phyloP scores from a whole-genome alignment of 2,797 vertebrate genomes.

The Lagocephalus sceleratus region DNA sequence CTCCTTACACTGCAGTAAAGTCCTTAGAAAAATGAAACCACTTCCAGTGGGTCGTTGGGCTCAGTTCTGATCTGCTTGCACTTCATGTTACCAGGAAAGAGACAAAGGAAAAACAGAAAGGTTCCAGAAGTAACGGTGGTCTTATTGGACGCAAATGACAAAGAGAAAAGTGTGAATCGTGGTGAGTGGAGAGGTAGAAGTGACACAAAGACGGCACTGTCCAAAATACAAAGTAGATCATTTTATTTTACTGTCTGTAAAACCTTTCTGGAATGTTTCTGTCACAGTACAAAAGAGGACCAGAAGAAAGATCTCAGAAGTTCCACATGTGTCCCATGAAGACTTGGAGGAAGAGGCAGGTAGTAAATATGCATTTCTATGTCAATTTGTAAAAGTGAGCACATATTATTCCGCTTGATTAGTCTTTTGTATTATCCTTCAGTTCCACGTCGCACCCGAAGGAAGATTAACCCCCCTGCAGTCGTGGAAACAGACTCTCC shows the following conservation, averaged over 20 bases:
- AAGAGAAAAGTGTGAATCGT: slow-evolving; percentile 23
- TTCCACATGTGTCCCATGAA: slow-evolving; percentile 3
- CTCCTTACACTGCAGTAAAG: slow-evolving; percentile 43
- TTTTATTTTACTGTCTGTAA: not conserved
- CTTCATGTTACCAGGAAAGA: slow-evolving; percentile 30
- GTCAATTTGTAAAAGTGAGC: too few relatives aligned
- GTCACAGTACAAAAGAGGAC: slow-evolving; percentile 44
- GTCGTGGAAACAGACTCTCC: slow-evolving; percentile 17
- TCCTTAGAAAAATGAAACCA: slow-evolving; percentile 4
- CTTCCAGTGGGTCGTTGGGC: not conserved
- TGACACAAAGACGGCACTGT: not conserved
- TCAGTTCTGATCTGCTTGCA: not conserved
- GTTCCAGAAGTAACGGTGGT: slow-evolving; percentile 1
- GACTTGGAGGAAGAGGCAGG: slow-evolving; percentile 29
- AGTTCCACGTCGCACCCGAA: slow-evolving; percentile 47
- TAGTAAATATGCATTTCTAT: slow-evolving; percentile 29
- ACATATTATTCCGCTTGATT: too few relatives aligned
- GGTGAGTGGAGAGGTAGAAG: slow-evolving; percentile 36
- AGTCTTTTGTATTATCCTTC: slow-evolving; percentile 1
- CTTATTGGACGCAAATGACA: slow-evolving; percentile 19
- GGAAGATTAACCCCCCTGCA: slow-evolving; percentile 30
- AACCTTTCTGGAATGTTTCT: not conserved
- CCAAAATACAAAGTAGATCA: not conserved
- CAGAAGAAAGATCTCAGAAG: slow-evolving; percentile 28
- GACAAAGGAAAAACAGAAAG: slow-evolving; percentile 29